Percentiles rank a stretch among this genome's conserved stretches.
phyloP scores from a whole-genome alignment of 2,113 vertebrate species.

The Pachypanchax playfairii region DNA sequence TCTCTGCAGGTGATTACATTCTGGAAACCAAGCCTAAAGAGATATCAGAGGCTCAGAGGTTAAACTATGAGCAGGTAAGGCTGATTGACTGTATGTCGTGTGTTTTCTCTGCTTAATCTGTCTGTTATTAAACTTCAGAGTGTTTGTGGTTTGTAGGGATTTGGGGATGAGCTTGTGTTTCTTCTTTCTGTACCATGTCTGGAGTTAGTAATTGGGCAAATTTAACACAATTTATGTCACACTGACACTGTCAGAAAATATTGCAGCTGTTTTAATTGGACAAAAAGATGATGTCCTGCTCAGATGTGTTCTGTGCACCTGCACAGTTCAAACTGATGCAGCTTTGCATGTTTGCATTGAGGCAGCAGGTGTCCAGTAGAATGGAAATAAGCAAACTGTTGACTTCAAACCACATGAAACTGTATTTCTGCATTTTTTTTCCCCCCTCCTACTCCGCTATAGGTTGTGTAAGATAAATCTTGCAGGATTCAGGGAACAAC shows the following conservation, averaged over 20 bases:
- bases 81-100: conserved; percentile 17
- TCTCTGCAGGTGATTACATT: conserved; percentile 93
- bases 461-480: conserved; percentile 66
- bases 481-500: conserved; percentile 44
- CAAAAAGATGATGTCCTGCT: not conserved
- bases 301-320: not conserved
- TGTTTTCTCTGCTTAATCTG: conserved; percentile 37
- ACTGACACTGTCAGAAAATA: conserved; percentile 4
- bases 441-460: conserved; percentile 18
- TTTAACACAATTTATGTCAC: conserved; percentile 18
- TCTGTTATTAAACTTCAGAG: conserved; percentile 42
- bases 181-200: conserved; percentile 3
- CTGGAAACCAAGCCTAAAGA: conserved; percentile 98
- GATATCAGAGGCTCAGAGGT: conserved; percentile 95
- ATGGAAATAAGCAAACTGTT: conserved; percentile 35
- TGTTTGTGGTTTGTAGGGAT: conserved; percentile 24
- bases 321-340: not conserved
- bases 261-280: conserved; percentile 5
- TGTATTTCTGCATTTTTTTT: conserved; percentile 27
- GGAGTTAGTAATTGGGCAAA: conserved; percentile 1
- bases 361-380: conserved; percentile 25
- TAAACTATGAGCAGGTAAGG: conserved; percentile 98
- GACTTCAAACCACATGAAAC: conserved; percentile 42
- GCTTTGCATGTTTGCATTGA: conserved; percentile 33
- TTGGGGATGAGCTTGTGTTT: conserved; percentile 18